Evolutionary conservation across 2,888 invertebrate genomes (phyloP), one percentile per base, ranked within the genome.

Genomic region (Drosophila greeni): DNA sequence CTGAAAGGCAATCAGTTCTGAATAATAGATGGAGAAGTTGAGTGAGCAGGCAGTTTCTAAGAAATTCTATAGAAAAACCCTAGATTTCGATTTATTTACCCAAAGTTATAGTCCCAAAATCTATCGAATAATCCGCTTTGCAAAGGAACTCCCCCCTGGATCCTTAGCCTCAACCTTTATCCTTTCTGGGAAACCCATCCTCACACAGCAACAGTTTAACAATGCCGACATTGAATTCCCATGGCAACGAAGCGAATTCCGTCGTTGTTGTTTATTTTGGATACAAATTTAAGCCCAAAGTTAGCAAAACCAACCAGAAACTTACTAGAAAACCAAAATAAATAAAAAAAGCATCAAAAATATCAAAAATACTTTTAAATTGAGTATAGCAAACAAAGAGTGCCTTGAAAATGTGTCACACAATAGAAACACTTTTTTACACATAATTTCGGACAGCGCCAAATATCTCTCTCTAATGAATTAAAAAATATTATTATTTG

Each of bases 261-360:
- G 70, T 69, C 74, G 85, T 83, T 73, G 71, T 81, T 81, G 84
- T 85, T 85, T 84, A 79, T 74, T 81, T 80, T 70, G 73, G 73
- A 78, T 76, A 81, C 75, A 73, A 67, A 31, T 57, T 52, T 26
- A 18, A 23, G 26, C 37, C 20, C 11, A 49, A 36, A 62, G 65
- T 62, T 68, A 58, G 33, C 51, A 70, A 62, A 57, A 65, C 68
- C 16, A 66, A 67, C 53, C 64, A 73, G 71, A 47, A 53, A 14
- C 14, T 20, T 61, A 65, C 23, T 43, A 52, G 56, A 61, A 61
- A 47, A 34, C 0, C 12, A 42, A 34, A 34, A 51, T 16, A 42
- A 11, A 29, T 12, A 16, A 20, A 11, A 29, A 9, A 16, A 20
- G n/a, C n/a, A n/a, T n/a, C 18, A 47, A 14, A 14, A 5, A 5